Evolutionary conservation across 2,113 vertebrate species (phyloP).

Genomic region (Cacatua alba): DNA sequence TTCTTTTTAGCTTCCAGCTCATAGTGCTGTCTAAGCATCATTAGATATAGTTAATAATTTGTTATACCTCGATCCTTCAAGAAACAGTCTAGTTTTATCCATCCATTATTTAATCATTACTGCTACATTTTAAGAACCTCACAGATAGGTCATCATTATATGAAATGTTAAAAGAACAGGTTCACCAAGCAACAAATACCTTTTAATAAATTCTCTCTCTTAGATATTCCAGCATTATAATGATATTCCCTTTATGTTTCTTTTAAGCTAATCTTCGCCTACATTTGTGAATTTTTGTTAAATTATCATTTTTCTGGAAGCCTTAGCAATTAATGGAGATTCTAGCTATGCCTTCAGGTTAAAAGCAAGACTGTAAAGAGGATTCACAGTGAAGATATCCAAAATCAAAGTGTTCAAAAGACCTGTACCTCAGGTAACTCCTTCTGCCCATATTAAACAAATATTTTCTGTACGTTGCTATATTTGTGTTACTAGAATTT

Average conservation of each 20-base stretch:
- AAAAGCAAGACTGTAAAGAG: neutral
- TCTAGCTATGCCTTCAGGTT: neutral
- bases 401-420: neutral
- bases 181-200: neutral
- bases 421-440: neutral
- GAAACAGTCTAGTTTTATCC: neutral
- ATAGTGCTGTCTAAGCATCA: neutral
- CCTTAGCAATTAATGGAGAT: neutral
- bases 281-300: neutral
- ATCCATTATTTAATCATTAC: neutral
- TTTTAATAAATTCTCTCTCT: neutral
- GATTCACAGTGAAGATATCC: neutral
- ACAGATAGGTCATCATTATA: neutral
- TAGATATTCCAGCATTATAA: neutral
- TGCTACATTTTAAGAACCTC: neutral
- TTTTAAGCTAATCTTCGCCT: neutral
- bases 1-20: slow-evolving; percentile 39
- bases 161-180: neutral
- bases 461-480: neutral
- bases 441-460: neutral
- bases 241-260: neutral
- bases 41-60: slow-evolving; percentile 18
- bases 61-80: slow-evolving; percentile 2
- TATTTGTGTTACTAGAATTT: neutral
- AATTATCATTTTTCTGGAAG: neutral